Evolutionary conservation across 2,888 invertebrate species (phyloP), one percentile per base, ranked within the genome.

Genomic region (Philereme transversata): DNA sequence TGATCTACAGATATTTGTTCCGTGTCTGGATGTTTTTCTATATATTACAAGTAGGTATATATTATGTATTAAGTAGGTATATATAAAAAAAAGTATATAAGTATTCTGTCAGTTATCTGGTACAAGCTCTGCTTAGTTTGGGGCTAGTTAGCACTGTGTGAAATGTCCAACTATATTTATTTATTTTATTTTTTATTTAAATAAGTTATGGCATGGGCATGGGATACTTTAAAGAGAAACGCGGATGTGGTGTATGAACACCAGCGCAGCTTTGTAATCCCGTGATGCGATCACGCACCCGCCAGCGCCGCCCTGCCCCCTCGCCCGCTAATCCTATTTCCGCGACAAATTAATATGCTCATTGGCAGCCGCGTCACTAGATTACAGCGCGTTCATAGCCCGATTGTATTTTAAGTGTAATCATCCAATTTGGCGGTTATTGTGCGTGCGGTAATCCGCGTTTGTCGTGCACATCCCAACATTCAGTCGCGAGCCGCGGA

Each of bases 381-480:
- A 89, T 90, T 92, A 91, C 86, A 83, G 82, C 83, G 87, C 90
- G 87, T 90, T 89, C 86, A 88, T 85, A 82, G 86, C 87, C 85
- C 93, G 92, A 92, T 92, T 91, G 93, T 93, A 92, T 94, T 94
- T 94, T 94, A 94, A 94, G 93, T 93, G 93, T 93, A 94, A 22
- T 94, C 93, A 94, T 93, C 94, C 93, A 93, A 94, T 93, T 93
- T 92, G 91, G 87, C 84, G 86, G 92, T 89, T 93, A 93, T 93
- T 92, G 93, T 93, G 91, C 92, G 92, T 91, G 88, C 79, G 85
- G 84, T 90, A 90, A 91, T 90, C 89, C 86, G 84, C 81, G 84
- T 82, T 78, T 78, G 86, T 81, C 78, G 82, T 79, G 81, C 83
- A 82, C 81, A 83, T 74, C 78, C 81, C 78, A 78, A 72, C 81